Percentiles rank a stretch among this genome's conserved stretches.
phyloP scores from a whole-genome alignment of 2,113 vertebrate genomes.

The Perognathus longimembris region DNA sequence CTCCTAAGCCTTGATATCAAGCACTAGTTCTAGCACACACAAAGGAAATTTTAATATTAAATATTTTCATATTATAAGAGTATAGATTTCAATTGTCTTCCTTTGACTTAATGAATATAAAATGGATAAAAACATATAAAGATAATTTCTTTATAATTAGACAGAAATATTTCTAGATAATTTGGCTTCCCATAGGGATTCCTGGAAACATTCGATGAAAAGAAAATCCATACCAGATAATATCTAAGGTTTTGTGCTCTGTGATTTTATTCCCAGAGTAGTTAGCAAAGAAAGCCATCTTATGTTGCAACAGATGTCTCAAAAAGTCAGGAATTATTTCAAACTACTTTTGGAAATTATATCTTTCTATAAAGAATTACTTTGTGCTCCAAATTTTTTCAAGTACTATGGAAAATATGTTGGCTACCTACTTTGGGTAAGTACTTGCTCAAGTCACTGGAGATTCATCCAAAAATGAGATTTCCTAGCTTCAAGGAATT shows the following conservation, averaged over 20 bases:
- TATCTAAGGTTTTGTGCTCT: slow-evolving; percentile 2
- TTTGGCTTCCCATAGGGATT: slow-evolving; percentile 16
- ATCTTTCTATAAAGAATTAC: neutral
- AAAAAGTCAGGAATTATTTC: neutral
- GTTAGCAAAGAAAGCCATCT: slow-evolving; percentile 17
- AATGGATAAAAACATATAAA: slow-evolving; percentile 2
- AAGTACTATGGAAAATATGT: neutral
- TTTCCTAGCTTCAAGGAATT: slow-evolving; percentile 10
- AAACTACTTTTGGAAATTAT: slow-evolving; percentile 2
- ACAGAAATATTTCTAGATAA: neutral
- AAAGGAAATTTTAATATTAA: slow-evolving; percentile 35
- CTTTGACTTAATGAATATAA: slow-evolving; percentile 17
- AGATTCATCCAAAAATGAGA: neutral
- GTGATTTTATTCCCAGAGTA: neutral
- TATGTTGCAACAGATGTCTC: slow-evolving; percentile 9
- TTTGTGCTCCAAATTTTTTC: neutral
- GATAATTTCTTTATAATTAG: slow-evolving; percentile 44
- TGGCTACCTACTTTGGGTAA: neutral
- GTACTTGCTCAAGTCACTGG: neutral
- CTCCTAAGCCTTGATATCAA: too few species aligned
- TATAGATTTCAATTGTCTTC: neutral
- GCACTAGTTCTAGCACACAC: too few species aligned
- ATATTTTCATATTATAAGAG: slow-evolving; percentile 23
- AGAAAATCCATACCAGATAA: slow-evolving; percentile 3
- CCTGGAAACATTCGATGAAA: neutral